These are phyloP conservation scores for Iphiclides podalirius DNA, from an alignment of 2,888 invertebrate genomes.

Conservation along the genomic window DNA sequence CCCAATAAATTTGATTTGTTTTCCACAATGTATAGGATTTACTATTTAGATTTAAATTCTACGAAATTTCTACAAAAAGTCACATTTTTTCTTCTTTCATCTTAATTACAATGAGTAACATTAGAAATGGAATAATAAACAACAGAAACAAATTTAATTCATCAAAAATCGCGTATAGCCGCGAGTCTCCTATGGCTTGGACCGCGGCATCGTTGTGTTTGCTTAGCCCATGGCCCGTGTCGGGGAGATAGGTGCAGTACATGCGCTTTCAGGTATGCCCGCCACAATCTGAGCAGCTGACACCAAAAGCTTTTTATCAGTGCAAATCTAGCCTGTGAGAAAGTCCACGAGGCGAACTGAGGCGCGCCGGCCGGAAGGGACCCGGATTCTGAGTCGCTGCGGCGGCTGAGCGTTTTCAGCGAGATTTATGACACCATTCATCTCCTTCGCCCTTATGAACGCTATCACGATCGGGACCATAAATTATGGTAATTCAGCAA, in stretches of 20 bases:
- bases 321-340: constrained; percentile 70
- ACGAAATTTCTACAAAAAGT: too few species aligned
- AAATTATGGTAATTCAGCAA: constrained; percentile 17
- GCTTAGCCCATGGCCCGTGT: constrained; percentile 71
- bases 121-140: too few species aligned
- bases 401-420: constrained; percentile 11
- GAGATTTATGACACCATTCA: constrained; percentile 23
- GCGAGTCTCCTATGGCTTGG: constrained; percentile 31
- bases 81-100: too few species aligned
- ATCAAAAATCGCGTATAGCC: too few species aligned
- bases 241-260: constrained; percentile 73
- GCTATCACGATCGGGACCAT: constrained; percentile 14
- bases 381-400: constrained; percentile 22
- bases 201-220: constrained; percentile 52
- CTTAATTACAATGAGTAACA: too few species aligned
- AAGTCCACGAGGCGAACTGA: constrained; percentile 58
- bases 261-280: constrained; percentile 74
- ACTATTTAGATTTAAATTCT: too few species aligned
- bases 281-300: constrained; percentile 67
- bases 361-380: constrained; percentile 16
- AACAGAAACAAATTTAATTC: too few species aligned
- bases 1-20: too few species aligned
- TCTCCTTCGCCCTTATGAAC: constrained; percentile 22
- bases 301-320: constrained; percentile 78
- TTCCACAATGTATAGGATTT: too few species aligned